These are phyloP conservation scores for Gonioctena quinquepunctata DNA, from an alignment of 1,140 invertebrate species.

Conservation along the genomic window DNA sequence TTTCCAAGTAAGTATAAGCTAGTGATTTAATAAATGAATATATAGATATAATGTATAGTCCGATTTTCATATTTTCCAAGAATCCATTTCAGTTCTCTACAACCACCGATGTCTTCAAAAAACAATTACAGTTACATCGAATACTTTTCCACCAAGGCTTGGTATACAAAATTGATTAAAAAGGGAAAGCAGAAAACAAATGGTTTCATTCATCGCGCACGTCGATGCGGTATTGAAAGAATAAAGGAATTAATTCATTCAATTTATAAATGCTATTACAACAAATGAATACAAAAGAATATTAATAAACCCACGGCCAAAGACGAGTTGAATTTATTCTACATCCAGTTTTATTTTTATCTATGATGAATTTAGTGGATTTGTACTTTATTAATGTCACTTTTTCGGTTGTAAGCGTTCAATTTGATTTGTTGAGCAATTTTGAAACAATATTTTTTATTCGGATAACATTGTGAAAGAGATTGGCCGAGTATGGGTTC, in stretches of 20 bases:
- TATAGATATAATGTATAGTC: too few relatives aligned
- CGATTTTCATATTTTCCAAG: not conserved
- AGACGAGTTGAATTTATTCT: not conserved
- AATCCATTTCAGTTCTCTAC: not conserved
- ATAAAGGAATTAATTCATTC: not conserved
- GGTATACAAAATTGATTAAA: not conserved
- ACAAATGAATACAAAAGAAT: not conserved
- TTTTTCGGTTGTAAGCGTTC: not conserved
- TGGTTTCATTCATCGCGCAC: not conserved
- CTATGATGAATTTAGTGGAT: not conserved
- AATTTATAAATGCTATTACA: not conserved
- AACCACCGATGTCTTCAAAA: not conserved
- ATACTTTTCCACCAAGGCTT: not conserved
- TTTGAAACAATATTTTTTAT: too few relatives aligned
- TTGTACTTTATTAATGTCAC: not conserved
- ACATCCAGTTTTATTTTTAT: not conserved
- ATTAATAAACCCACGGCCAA: not conserved
- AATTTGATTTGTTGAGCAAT: too few relatives aligned
- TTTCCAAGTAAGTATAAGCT: too few relatives aligned
- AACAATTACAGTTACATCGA: not conserved
- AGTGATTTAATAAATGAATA: too few relatives aligned
- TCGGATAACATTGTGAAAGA: too few relatives aligned
- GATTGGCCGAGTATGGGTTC: too few relatives aligned
- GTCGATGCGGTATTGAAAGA: not conserved
- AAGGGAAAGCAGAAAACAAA: not conserved